Conservation (phyloP, 2,888 invertebrate species). For the Campopleginae sp. region DNA sequence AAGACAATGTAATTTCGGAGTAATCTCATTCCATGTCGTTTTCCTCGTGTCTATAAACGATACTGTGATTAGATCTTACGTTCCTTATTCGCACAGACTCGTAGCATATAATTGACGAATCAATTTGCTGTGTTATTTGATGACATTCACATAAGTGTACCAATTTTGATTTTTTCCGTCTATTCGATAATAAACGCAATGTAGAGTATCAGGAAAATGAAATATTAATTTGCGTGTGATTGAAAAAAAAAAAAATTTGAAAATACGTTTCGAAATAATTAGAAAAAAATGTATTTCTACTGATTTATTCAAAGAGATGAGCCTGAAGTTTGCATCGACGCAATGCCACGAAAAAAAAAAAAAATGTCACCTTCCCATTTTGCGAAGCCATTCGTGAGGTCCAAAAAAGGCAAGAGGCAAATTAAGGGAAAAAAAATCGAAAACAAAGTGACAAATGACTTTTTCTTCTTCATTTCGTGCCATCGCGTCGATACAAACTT, state of each 20-base stretch:
- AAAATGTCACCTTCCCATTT: too few relatives aligned
- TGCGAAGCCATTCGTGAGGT: too few relatives aligned
- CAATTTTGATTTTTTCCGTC: too few relatives aligned
- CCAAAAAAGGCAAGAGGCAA: too few relatives aligned
- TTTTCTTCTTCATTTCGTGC: too few relatives aligned
- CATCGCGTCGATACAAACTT: too few relatives aligned
- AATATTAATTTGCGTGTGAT: neutral
- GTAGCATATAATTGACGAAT: neutral
- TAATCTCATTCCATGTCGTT: neutral
- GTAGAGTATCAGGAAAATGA: neutral
- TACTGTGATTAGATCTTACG: neutral
- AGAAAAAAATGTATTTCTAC: neutral
- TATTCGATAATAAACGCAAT: neutral
- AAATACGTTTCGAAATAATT: neutral
- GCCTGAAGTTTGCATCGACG: too few relatives aligned
- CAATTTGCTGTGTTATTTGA: neutral
- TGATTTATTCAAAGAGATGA: neutral
- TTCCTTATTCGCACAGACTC: neutral
- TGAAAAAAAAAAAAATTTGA: neutral
- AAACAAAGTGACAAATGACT: too few relatives aligned
- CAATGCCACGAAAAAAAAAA: too few relatives aligned
- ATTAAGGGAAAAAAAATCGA: too few relatives aligned
- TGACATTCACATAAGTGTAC: too few relatives aligned
- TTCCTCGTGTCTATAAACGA: neutral
- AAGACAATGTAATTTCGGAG: neutral